These are phyloP conservation scores for Venusia cambrica DNA, from an alignment of 2,888 invertebrate genomes.

Conservation along the genomic window DNA sequence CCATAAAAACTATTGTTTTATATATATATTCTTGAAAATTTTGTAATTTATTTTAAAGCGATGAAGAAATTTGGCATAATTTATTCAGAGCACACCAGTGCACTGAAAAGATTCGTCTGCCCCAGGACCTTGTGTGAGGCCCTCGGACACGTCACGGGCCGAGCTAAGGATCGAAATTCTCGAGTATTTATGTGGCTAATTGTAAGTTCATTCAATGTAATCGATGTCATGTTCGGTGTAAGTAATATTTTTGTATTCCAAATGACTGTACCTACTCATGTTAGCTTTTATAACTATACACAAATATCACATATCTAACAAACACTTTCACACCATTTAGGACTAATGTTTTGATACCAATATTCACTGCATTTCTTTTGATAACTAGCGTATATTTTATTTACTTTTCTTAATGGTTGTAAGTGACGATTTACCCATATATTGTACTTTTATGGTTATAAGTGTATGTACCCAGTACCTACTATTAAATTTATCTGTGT, in stretches of 20 bases:
- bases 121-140: constrained; percentile 28
- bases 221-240: constrained; percentile 51
- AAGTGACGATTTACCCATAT: constrained; percentile 63
- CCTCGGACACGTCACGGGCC: constrained; percentile 30
- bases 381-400: constrained; percentile 70
- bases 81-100: constrained; percentile 51
- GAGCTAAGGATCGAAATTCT: constrained; percentile 48
- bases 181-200: constrained; percentile 54
- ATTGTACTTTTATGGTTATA: constrained; percentile 70
- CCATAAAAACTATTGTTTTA: constrained; percentile 62
- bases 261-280: constrained; percentile 51
- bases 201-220: constrained; percentile 45
- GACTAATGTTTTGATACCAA: constrained; percentile 76
- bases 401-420: constrained; percentile 64
- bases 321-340: constrained; percentile 67
- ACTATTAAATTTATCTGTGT: constrained; percentile 67
- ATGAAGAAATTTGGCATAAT: constrained; percentile 51
- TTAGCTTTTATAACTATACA: constrained; percentile 65
- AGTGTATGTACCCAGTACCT: constrained; percentile 72
- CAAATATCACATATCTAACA: constrained; percentile 76
- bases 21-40: constrained; percentile 72
- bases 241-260: constrained; percentile 71
- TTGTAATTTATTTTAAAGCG: constrained; percentile 75
- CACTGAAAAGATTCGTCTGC: constrained; percentile 33
- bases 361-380: constrained; percentile 75